Evolutionary conservation across 2,888 invertebrate species (phyloP).

Genomic region (Sphaerophoria rueppellii): DNA sequence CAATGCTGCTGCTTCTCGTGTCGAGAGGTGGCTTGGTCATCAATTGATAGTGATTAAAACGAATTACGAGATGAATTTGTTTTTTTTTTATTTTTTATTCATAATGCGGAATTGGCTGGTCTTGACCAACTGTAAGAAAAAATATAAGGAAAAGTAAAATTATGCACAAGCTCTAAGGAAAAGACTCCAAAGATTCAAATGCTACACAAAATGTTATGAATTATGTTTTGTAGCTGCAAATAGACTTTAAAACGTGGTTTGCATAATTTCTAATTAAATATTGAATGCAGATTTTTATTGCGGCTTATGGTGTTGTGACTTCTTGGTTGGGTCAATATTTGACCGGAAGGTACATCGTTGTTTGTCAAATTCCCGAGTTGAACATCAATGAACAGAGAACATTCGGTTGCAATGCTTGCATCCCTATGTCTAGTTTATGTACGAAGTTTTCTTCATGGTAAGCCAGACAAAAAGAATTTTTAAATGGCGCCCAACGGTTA

Average conservation of each 20-base stretch:
- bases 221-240: not conserved
- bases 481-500: no score
- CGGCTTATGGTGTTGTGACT: slow-evolving; percentile 21
- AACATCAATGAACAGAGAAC: no score
- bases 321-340: not conserved
- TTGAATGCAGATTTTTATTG: not conserved
- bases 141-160: not conserved
- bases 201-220: not conserved
- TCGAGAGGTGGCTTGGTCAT: slow-evolving; percentile 41
- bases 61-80: slow-evolving; percentile 67
- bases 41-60: slow-evolving; percentile 72
- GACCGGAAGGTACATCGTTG: not conserved
- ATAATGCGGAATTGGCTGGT: slow-evolving; percentile 35
- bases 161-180: no score
- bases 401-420: no score
- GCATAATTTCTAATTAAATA: slow-evolving; percentile 62
- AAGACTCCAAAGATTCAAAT: not conserved
- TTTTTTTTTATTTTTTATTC: slow-evolving; percentile 48
- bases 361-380: not conserved
- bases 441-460: no score
- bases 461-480: no score
- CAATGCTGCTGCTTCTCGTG: not conserved
- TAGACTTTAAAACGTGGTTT: not conserved
- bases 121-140: not conserved
- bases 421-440: no score